A percentile compares a stretch with the other conserved stretches of the same genome.
phyloP scores from a whole-genome alignment of 2,113 vertebrate genomes.

The Pyxicephalus adspersus region DNA sequence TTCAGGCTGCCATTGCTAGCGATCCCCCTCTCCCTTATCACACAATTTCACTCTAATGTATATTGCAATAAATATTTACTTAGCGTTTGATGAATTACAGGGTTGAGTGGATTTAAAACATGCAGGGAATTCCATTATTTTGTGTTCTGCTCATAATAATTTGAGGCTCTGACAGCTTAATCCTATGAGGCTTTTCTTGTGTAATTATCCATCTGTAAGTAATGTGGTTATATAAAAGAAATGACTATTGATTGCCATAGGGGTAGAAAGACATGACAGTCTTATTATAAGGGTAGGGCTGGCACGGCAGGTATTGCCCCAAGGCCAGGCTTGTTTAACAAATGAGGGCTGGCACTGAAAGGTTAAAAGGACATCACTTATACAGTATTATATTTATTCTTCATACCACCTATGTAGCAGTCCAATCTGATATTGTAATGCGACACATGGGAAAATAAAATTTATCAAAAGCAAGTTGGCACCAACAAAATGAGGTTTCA shows the following conservation, averaged over 20 bases:
- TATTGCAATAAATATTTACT: constrained; percentile 45
- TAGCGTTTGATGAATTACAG: constrained; percentile 18
- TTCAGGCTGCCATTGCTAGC: neutral
- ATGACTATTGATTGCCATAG: neutral
- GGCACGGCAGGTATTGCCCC: too few species aligned
- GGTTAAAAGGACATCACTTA: too few species aligned
- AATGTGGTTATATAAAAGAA: neutral
- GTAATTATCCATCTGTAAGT: neutral
- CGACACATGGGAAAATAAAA: too few species aligned
- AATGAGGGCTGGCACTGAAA: too few species aligned
- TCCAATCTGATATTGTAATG: too few species aligned
- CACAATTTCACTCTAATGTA: constrained; percentile 27
- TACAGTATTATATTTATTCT: too few species aligned
- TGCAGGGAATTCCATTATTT: constrained; percentile 35
- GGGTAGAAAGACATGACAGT: neutral
- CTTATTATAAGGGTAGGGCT: too few species aligned
- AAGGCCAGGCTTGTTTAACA: too few species aligned
- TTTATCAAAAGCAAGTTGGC: too few species aligned
- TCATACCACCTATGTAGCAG: too few species aligned
- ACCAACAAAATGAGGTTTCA: too few species aligned
- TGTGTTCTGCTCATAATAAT: constrained; percentile 1
- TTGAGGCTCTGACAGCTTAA: constrained; percentile 1
- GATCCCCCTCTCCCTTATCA: constrained; percentile 9
- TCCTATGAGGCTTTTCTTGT: constrained; percentile 1
- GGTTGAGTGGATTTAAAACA: constrained; percentile 19